Percentiles rank a stretch among this genome's conserved stretches.
Evolutionary conservation across 2,888 invertebrate species (phyloP).

Genomic region (Yponomeuta cagnagella): DNA sequence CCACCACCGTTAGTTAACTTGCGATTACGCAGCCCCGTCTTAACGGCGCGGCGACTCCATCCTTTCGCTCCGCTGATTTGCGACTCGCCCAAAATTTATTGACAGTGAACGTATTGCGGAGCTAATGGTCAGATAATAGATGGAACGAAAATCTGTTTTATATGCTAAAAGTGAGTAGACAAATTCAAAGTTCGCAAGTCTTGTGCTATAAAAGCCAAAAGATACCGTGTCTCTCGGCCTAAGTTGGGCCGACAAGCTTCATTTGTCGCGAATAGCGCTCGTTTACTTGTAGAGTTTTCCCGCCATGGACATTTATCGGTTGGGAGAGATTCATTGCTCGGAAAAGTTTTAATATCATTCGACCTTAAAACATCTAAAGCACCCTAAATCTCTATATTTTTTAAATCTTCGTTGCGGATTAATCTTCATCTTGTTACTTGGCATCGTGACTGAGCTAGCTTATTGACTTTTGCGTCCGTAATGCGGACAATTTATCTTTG

Average conservation of each 20-base stretch:
- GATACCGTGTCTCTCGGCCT: background rate
- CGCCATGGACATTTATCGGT: background rate
- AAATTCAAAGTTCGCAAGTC: background rate
- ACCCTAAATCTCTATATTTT: conserved; percentile 2
- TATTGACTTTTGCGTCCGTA: conserved; percentile 20
- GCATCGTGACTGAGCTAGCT: conserved; percentile 19
- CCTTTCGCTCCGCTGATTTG: conserved; percentile 24
- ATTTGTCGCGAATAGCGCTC: background rate
- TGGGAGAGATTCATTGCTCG: background rate
- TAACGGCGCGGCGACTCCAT: conserved; percentile 23
- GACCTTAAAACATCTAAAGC: background rate
- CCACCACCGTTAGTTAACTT: conserved; percentile 47
- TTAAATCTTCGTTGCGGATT: background rate
- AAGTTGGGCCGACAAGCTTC: background rate
- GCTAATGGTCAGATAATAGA: conserved; percentile 4
- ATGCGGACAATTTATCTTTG: conserved; percentile 38
- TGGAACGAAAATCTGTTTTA: background rate
- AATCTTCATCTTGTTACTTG: background rate
- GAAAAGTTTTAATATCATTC: conserved; percentile 3
- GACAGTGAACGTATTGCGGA: conserved; percentile 20
- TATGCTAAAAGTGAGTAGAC: background rate
- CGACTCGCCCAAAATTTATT: conserved; percentile 30
- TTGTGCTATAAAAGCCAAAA: background rate
- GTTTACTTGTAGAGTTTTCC: conserved; percentile 1
- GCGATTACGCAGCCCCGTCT: conserved; percentile 32